A percentile compares a stretch with the other conserved stretches of the same genome.
phyloP scores from a whole-genome alignment of 2,797 vertebrate species.

The Emydoidea blandingii region DNA sequence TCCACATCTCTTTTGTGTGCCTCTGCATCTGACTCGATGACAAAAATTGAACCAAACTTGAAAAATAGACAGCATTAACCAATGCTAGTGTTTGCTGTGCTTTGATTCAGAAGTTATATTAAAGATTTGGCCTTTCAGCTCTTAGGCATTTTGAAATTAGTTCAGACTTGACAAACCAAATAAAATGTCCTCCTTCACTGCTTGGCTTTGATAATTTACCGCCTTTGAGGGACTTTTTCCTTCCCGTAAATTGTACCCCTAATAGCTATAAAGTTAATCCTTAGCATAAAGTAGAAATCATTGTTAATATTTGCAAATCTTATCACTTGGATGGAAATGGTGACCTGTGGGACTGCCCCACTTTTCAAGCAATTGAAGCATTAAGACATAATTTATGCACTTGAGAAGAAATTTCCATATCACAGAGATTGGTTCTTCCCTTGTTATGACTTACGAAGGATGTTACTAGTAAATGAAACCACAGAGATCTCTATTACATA shows the following conservation, averaged over 20 bases:
- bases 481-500: constrained; percentile 59
- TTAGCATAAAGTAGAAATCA: constrained; percentile 57
- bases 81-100: fast-evolving
- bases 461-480: constrained; percentile 66
- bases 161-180: neutral
- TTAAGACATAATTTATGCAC: constrained; percentile 73
- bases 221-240: neutral
- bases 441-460: constrained; percentile 58
- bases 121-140: neutral
- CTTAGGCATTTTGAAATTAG: neutral
- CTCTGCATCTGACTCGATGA: fast-evolving
- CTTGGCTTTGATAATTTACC: constrained; percentile 36
- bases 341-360: constrained; percentile 75
- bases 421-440: constrained; percentile 59
- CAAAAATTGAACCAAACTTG: fast-evolving
- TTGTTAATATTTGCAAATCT: constrained; percentile 74
- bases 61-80: neutral
- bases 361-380: constrained; percentile 73
- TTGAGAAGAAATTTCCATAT: constrained; percentile 76
- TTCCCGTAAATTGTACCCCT: neutral
- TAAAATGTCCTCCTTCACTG: neutral
- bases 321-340: constrained; percentile 39
- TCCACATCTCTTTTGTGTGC: fast-evolving
- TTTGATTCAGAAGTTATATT: neutral
- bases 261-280: constrained; percentile 40